These are phyloP conservation scores for Leptopilina myrica DNA, from an alignment of 2,888 invertebrate genomes.

Conservation along the genomic window DNA sequence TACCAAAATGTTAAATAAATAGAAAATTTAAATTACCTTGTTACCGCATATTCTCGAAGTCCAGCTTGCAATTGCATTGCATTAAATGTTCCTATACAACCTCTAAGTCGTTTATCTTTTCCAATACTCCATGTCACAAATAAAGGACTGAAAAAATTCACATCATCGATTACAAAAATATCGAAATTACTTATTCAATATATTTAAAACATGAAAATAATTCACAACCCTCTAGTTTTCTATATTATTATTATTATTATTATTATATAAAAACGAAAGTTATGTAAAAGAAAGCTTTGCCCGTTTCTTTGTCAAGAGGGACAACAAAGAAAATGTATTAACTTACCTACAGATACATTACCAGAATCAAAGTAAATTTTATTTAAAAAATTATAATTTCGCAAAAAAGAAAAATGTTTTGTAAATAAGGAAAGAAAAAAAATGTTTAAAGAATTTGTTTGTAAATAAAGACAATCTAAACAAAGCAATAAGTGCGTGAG, in stretches of 20 bases:
- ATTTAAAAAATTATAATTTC: no score
- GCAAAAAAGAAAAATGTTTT: neutral
- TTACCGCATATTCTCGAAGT: conserved; percentile 96
- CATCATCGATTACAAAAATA: neutral
- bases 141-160: conserved; percentile 85
- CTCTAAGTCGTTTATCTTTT: conserved; percentile 94
- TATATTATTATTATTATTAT: no score
- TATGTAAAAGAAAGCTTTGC: no score
- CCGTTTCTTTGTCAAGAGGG: no score
- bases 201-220: no score
- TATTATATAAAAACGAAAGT: no score
- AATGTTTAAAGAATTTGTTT: neutral
- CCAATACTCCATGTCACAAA: conserved; percentile 99
- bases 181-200: no score
- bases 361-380: no score
- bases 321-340: no score
- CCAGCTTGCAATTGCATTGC: conserved; percentile 97
- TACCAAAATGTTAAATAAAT: conserved; percentile 1
- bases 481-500: conserved; percentile 16
- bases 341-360: no score
- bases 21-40: conserved; percentile 79
- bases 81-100: conserved; percentile 99
- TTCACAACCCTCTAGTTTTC: no score
- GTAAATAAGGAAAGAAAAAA: neutral
- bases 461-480: conserved; percentile 28